A percentile compares a stretch with the other conserved stretches of the same genome.
Conservation (phyloP, 2,113 vertebrate species). For the Phalacrocorax aristotelis region DNA sequence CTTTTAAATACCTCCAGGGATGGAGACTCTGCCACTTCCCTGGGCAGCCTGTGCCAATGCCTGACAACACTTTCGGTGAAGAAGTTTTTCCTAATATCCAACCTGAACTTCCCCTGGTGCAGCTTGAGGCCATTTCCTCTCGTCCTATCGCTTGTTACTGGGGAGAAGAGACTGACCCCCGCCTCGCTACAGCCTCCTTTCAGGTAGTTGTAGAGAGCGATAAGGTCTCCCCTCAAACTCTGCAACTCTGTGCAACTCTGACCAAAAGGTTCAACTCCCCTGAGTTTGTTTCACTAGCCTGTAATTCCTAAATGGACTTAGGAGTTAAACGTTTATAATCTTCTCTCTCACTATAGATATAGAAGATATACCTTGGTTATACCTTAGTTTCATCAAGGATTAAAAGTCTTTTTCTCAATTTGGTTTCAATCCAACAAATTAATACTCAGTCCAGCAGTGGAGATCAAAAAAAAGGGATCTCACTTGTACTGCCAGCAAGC, state of each 20-base stretch:
- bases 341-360: not conserved
- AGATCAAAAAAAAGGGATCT: not conserved
- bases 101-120: too few relatives aligned
- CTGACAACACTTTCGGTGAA: too few relatives aligned
- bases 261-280: not conserved
- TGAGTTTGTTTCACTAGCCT: not conserved
- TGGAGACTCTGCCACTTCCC: too few relatives aligned
- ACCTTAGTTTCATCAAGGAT: not conserved
- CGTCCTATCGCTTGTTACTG: too few relatives aligned
- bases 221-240: too few relatives aligned
- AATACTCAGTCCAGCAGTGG: not conserved
- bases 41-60: too few relatives aligned
- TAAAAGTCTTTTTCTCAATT: not conserved
- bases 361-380: not conserved
- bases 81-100: too few relatives aligned
- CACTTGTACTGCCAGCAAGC: not conserved
- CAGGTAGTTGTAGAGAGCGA: too few relatives aligned
- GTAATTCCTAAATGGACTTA: conserved; percentile 3
- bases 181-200: too few relatives aligned
- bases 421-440: not conserved
- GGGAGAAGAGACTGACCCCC: too few relatives aligned
- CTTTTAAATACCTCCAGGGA: too few relatives aligned
- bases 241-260: not conserved
- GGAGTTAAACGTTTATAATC: not conserved
- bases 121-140: too few relatives aligned